Evolutionary conservation across 1,140 invertebrate genomes (phyloP).

Genomic region (Drosophila equinoxialis): DNA sequence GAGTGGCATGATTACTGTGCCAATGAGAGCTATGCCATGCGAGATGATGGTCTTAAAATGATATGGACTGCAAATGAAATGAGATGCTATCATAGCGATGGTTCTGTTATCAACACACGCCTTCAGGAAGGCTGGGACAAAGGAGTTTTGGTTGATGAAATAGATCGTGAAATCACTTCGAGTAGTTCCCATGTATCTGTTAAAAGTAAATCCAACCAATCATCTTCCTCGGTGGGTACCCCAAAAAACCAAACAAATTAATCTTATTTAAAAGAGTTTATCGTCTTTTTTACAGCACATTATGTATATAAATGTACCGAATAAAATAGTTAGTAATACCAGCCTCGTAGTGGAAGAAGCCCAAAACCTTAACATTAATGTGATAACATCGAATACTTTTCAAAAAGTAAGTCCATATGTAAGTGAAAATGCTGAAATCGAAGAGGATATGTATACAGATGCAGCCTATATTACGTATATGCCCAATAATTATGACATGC

Average conservation of each 20-base stretch:
- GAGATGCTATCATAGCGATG: conserved; percentile 69
- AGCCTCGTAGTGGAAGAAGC: background rate
- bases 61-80: conserved; percentile 54
- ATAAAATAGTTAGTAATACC: background rate
- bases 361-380: background rate
- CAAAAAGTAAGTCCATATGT: background rate
- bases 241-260: background rate
- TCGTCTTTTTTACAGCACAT: background rate
- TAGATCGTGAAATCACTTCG: conserved; percentile 55
- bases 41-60: conserved; percentile 67
- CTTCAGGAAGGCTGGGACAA: conserved; percentile 33
- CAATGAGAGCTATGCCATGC: conserved; percentile 71
- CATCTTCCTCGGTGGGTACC: background rate
- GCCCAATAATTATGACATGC: conserved; percentile 30
- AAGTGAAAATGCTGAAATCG: conserved; percentile 11
- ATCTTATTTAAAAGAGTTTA: too few species aligned
- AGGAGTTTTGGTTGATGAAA: conserved; percentile 41
- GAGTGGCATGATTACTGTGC: conserved; percentile 77
- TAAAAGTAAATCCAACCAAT: too few species aligned
- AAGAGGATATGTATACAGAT: conserved; percentile 39
- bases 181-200: conserved; percentile 58
- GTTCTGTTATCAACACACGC: conserved; percentile 56
- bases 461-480: conserved; percentile 39
- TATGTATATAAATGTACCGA: conserved; percentile 36
- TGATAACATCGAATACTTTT: background rate